A percentile compares a stretch with the other conserved stretches of the same genome.
Evolutionary conservation across 2,113 vertebrate species (phyloP).

Genomic region (Xiphophorus couchianus): DNA sequence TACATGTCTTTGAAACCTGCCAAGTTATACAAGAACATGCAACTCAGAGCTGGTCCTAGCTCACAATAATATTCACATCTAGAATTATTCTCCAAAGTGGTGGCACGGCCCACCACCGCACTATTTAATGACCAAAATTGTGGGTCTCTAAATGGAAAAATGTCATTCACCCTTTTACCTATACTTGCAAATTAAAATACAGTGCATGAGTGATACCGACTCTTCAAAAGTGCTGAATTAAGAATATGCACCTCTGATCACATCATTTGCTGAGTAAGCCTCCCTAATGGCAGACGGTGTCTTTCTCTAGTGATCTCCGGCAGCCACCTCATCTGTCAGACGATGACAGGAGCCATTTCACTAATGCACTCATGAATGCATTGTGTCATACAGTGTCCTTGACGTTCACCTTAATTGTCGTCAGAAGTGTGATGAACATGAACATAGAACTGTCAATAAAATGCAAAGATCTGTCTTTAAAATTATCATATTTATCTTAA

Average conservation of each 20-base stretch:
- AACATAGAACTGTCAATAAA: background rate
- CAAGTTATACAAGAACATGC: background rate
- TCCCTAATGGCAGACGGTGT: slow-evolving; percentile 60
- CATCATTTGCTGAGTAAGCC: slow-evolving; percentile 37
- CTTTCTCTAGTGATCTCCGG: slow-evolving; percentile 46
- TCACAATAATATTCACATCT: background rate
- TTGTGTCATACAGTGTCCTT: slow-evolving; percentile 61
- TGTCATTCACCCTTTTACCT: background rate
- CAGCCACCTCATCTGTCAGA: slow-evolving; percentile 63
- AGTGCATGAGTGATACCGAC: background rate
- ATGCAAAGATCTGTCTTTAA: slow-evolving; percentile 12
- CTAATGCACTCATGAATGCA: slow-evolving; percentile 63
- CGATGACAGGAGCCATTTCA: slow-evolving; percentile 65
- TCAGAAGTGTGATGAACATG: slow-evolving; percentile 24
- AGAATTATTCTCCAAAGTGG: background rate
- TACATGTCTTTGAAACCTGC: background rate
- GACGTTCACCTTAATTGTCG: slow-evolving; percentile 50
- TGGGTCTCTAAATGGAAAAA: slow-evolving; percentile 5
- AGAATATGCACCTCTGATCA: slow-evolving; percentile 29
- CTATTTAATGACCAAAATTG: background rate
- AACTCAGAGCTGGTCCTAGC: background rate
- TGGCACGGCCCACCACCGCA: background rate
- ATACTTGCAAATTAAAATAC: slow-evolving; percentile 10
- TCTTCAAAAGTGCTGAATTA: slow-evolving; percentile 43
- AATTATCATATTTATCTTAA: background rate